Percentiles rank a stretch among this genome's conserved stretches.
Evolutionary conservation across 2,888 invertebrate species (phyloP).

Genomic region (Trimorus sp.): DNA sequence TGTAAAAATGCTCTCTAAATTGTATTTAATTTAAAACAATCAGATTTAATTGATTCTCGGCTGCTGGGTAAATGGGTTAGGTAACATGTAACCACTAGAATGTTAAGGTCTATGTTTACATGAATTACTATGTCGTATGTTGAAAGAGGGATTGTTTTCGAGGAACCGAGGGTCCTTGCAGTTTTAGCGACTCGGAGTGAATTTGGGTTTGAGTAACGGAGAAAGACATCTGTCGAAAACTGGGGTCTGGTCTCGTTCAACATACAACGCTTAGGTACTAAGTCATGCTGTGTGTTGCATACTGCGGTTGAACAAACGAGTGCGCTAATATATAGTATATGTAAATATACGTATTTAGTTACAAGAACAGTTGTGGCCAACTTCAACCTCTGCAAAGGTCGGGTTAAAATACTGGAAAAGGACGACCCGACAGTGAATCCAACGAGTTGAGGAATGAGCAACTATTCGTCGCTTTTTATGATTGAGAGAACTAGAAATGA

Average conservation of each 20-base stretch:
- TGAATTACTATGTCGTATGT: no score
- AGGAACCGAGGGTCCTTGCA: no score
- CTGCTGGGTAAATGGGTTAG: no score
- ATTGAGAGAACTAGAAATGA: background rate
- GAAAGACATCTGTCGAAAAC: no score
- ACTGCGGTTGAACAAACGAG: slow-evolving; percentile 31
- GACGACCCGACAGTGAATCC: background rate
- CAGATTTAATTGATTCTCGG: no score
- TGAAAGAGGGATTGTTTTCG: no score
- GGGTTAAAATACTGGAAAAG: background rate
- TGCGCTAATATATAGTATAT: slow-evolving; percentile 24
- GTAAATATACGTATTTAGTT: no score
- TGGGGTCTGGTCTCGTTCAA: slow-evolving; percentile 6
- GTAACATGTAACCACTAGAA: no score
- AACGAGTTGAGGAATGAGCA: background rate
- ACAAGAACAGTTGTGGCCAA: slow-evolving; percentile 17
- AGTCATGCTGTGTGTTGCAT: slow-evolving; percentile 51
- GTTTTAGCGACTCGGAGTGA: background rate
- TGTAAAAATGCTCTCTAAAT: no score
- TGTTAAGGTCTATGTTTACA: no score
- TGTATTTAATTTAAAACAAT: no score
- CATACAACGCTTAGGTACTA: slow-evolving; percentile 34
- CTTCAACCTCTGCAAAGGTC: slow-evolving; percentile 16
- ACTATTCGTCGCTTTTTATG: background rate
- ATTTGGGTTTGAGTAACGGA: background rate